These are phyloP conservation scores for Trachops cirrhosus DNA, from an alignment of 2,797 vertebrate genomes.

Conservation along the genomic window DNA sequence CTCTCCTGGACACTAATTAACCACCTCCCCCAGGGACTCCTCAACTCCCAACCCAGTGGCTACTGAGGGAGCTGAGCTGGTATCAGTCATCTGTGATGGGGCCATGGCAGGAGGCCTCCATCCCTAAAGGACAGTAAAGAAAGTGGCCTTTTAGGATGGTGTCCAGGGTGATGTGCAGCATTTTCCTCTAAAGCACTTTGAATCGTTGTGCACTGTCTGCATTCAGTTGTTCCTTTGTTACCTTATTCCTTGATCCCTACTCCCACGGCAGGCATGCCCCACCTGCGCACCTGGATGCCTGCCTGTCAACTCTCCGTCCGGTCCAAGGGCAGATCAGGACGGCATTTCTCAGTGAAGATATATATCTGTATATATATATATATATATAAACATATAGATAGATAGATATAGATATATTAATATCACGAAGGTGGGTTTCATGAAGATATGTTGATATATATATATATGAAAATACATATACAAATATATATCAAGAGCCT, in stretches of 20 bases:
- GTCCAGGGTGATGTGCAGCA: background rate
- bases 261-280: background rate
- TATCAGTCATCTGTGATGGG: background rate
- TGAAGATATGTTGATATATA: no score
- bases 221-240: background rate
- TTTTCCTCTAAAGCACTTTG: background rate
- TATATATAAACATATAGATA: no score
- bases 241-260: background rate
- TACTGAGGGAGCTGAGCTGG: background rate
- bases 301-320: background rate
- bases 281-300: background rate
- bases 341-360: background rate
- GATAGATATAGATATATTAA: no score
- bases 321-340: background rate
- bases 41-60: background rate
- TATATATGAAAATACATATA: no score
- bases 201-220: background rate
- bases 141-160: background rate
- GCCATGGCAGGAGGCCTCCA: background rate
- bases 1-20: constrained; percentile 17
- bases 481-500: background rate
- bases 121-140: constrained; percentile 9
- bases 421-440: no score
- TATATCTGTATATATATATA: no score
- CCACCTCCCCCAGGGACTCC: background rate